Conservation (phyloP, 2,113 vertebrate species). For the Tinamus guttatus region DNA sequence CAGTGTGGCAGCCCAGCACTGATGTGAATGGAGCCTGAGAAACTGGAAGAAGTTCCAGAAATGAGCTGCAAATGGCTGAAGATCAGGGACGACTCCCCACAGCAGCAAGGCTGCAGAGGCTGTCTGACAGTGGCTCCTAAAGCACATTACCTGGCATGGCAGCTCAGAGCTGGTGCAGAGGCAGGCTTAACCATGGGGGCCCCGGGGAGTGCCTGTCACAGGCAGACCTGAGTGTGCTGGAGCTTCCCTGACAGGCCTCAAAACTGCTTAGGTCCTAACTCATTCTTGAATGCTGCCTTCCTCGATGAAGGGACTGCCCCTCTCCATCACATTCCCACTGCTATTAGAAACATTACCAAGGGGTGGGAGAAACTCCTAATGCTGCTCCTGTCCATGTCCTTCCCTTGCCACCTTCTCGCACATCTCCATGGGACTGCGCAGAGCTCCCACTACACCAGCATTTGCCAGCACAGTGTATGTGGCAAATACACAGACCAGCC, state of each 20-base stretch:
- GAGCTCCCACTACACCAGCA: too few species aligned
- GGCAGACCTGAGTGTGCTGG: too few species aligned
- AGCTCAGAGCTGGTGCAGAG: too few species aligned
- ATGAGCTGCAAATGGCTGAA: background rate
- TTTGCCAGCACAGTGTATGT: background rate
- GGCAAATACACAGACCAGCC: background rate
- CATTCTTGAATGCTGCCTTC: too few species aligned
- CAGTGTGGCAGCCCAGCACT: background rate
- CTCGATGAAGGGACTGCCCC: too few species aligned
- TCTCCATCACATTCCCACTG: background rate
- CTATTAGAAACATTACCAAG: background rate
- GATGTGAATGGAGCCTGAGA: background rate
- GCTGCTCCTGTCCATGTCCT: background rate
- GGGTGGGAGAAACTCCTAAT: background rate
- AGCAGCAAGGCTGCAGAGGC: too few species aligned
- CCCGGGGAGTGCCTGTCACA: background rate
- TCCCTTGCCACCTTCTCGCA: background rate
- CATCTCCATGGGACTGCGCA: background rate
- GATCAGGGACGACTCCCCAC: background rate
- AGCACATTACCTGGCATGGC: too few species aligned
- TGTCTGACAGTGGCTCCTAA: too few species aligned
- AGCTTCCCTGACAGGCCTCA: too few species aligned
- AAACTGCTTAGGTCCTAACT: too few species aligned
- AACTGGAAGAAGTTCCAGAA: background rate
- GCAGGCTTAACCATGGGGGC: too few species aligned